Conservation (phyloP, 2,797 vertebrate genomes). For the Chelon labrosus region DNA sequence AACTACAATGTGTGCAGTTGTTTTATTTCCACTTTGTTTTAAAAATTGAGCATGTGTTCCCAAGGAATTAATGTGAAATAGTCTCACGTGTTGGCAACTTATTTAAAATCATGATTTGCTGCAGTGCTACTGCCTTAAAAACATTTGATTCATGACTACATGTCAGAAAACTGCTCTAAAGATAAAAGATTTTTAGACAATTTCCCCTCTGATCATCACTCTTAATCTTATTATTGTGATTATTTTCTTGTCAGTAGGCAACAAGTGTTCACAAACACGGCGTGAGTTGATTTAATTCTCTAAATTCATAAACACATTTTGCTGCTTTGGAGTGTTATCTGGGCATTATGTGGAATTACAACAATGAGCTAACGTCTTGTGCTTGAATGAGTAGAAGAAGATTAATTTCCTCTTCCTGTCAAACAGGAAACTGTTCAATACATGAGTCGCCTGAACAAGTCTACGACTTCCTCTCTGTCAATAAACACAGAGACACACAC, state of each 20-base stretch:
- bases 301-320: conserved; percentile 21
- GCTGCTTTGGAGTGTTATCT: conserved; percentile 31
- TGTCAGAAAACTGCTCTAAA: background rate
- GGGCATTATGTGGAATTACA: conserved; percentile 19
- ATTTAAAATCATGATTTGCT: background rate
- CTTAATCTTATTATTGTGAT: background rate
- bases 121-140: background rate
- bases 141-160: background rate
- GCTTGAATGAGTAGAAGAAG: conserved; percentile 51
- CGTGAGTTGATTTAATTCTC: conserved; percentile 21
- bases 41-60: background rate
- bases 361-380: conserved; percentile 43
- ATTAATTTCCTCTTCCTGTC: conserved; percentile 78
- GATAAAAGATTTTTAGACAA: background rate
- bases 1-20: background rate
- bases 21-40: background rate
- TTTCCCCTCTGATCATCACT: background rate
- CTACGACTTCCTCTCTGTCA: conserved; percentile 71
- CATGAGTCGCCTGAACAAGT: conserved; percentile 65
- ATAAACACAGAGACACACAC: conserved; percentile 51
- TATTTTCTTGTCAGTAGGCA: background rate
- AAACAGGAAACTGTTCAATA: conserved; percentile 72
- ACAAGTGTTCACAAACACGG: conserved; percentile 9
- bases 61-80: background rate
- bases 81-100: background rate